Base-by-base conservation (phyloP, 2,888 invertebrate genomes). In the Limnephilus auricula region DNA sequence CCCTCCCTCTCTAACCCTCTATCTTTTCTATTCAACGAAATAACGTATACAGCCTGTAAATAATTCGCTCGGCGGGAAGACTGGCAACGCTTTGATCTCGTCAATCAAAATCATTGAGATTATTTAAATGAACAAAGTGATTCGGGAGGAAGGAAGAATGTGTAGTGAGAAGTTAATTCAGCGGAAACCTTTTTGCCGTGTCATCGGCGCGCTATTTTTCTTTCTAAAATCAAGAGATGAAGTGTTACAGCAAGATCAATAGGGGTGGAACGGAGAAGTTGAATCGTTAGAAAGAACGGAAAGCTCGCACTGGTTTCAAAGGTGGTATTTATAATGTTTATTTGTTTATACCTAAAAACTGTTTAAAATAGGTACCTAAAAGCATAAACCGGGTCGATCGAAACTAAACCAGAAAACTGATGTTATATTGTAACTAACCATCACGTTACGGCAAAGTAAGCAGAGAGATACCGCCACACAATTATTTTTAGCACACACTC, bases 31-130 rank as follows among this genome's bases (percentile, higher is more conserved):
- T 91, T 92, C 91, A 92, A 31, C 79, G n/a, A 88, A 92, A 92
- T 92, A 91, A 92, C 91, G 91, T 91, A 79, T 85, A 90, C 91
- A 89, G 86, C 87, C 85, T 86, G 92, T 91, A 91, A 92, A 91
- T 92, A 92, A 92, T 89, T 92, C 91, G 90, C 85, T 91, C 87
- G 91, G 85, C 91, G 91, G 91, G 89, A 92, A 90, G 40, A 89
- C 87, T 89, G 91, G 89, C 85, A 90, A 90, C 40, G 91, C 92
- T 92, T 91, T 92, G 91, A 92, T 92, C 92, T 91, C 91, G 85
- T 85, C 89, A 90, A 90, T 88, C 90, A 88, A 65, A 92, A 92
- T 91, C 91, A 91, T 87, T 80, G 37, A 84, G 82, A 82, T 82
- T 45, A 82, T 82, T 89, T 82, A 82, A 89, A 82, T 80, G 82